These are phyloP conservation scores for Argyra leucocephala DNA, from an alignment of 2,888 invertebrate genomes.

Conservation along the genomic window DNA sequence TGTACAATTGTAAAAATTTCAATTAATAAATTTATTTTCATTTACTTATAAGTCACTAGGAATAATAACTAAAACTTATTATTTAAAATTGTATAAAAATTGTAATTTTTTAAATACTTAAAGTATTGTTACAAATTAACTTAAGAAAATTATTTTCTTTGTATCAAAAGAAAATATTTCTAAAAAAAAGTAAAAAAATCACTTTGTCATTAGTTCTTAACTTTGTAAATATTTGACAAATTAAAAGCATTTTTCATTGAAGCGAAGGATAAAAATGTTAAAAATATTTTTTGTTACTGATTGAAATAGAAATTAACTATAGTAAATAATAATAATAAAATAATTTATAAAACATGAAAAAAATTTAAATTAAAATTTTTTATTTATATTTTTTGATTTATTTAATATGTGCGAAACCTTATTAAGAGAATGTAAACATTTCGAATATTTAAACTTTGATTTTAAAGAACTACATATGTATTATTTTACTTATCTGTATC, in stretches of 20 bases:
- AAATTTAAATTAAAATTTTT: no score
- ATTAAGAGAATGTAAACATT: no score
- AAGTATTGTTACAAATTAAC: neutral
- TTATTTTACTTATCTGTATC: no score
- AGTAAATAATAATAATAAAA: neutral
- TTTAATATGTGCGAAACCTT: no score
- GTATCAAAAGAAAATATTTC: neutral
- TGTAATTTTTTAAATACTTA: neutral
- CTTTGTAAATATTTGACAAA: neutral
- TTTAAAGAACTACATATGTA: no score
- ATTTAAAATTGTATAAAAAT: no score
- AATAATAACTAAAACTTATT: no score
- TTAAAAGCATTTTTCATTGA: neutral
- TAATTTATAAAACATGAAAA: neutral
- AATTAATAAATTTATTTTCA: no score
- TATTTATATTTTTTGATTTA: no score
- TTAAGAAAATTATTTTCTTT: neutral
- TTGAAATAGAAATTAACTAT: neutral
- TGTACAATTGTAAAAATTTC: no score
- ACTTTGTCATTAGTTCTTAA: neutral
- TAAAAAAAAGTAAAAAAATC: neutral
- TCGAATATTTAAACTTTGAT: no score
- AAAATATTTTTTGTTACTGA: constrained; percentile 2
- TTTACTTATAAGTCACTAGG: no score
- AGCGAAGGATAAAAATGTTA: neutral